phyloP scores from a whole-genome alignment of 1,140 invertebrate species.

The Drosophila parabipectinata region DNA sequence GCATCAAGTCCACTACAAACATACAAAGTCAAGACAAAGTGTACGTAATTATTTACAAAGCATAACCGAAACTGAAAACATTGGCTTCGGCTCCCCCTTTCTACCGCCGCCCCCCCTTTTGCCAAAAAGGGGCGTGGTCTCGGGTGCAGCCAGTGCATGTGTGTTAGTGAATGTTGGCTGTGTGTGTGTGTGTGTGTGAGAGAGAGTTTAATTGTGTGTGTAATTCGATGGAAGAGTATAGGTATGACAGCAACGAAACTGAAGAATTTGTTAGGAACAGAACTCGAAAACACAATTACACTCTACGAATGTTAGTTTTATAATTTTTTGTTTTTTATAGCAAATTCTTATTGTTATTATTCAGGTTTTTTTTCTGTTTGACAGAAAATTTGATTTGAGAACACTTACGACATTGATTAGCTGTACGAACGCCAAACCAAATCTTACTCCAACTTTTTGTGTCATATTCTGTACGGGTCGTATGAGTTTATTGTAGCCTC shows the following conservation, averaged over 20 bases:
- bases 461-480: slow-evolving; percentile 99
- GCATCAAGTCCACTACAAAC: slow-evolving; percentile 77
- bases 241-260: slow-evolving; percentile 73
- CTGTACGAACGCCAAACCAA: slow-evolving; percentile 98
- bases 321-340: slow-evolving; percentile 39
- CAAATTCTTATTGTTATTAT: slow-evolving; percentile 55
- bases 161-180: slow-evolving; percentile 17
- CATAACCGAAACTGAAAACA: slow-evolving; percentile 74
- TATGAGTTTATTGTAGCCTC: slow-evolving; percentile 99
- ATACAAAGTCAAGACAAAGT: slow-evolving; percentile 78
- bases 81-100: slow-evolving; percentile 13
- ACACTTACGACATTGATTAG: slow-evolving; percentile 98
- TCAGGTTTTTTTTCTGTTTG: slow-evolving; percentile 42
- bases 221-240: slow-evolving; percentile 23
- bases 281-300: slow-evolving; percentile 77
- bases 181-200: slow-evolving; percentile 29
- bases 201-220: slow-evolving; percentile 33
- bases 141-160: slow-evolving; percentile 7
- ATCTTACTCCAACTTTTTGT: slow-evolving; percentile 97
- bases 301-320: slow-evolving; percentile 71
- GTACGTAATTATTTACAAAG: slow-evolving; percentile 80
- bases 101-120: slow-evolving; percentile 31
- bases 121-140: neutral
- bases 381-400: slow-evolving; percentile 61
- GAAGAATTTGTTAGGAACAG: slow-evolving; percentile 71